Evolutionary conservation across 2,113 vertebrate genomes (phyloP).

Genomic region (Podarcis raffonei): DNA sequence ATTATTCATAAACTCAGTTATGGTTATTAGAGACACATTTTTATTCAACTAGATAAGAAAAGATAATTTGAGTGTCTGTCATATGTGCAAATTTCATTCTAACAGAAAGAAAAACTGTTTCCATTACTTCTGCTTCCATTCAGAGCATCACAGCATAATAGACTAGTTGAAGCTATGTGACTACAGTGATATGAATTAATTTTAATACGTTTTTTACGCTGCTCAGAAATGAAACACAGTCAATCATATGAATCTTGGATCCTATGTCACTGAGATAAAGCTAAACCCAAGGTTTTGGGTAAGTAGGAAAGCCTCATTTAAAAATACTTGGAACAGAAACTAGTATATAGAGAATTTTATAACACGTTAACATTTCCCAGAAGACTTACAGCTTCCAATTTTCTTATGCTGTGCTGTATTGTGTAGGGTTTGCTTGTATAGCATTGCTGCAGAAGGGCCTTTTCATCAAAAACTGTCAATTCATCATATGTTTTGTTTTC

Average conservation of each 20-base stretch:
- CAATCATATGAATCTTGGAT: background rate
- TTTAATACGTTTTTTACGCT: background rate
- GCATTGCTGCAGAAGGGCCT: slow-evolving; percentile 70
- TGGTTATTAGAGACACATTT: background rate
- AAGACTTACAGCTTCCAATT: slow-evolving; percentile 77
- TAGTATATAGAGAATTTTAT: background rate
- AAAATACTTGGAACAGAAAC: background rate
- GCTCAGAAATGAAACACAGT: background rate
- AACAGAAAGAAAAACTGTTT: slow-evolving; percentile 4
- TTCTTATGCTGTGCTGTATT: slow-evolving; percentile 57
- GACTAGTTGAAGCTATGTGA: background rate
- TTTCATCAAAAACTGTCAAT: slow-evolving; percentile 68
- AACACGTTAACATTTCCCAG: background rate
- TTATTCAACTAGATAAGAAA: background rate
- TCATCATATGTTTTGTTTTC: slow-evolving; percentile 27
- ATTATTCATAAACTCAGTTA: background rate
- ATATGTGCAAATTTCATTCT: slow-evolving; percentile 26
- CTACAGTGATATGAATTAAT: slow-evolving; percentile 5
- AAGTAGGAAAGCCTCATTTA: background rate
- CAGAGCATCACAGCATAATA: background rate
- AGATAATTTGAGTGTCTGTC: slow-evolving; percentile 7
- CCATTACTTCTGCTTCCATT: slow-evolving; percentile 20
- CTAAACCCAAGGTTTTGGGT: slow-evolving; percentile 1
- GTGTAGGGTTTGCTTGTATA: slow-evolving; percentile 61
- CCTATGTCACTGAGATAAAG: background rate